These are phyloP conservation scores for Epicampocera succincta DNA, from an alignment of 2,888 invertebrate genomes.

Conservation along the genomic window DNA sequence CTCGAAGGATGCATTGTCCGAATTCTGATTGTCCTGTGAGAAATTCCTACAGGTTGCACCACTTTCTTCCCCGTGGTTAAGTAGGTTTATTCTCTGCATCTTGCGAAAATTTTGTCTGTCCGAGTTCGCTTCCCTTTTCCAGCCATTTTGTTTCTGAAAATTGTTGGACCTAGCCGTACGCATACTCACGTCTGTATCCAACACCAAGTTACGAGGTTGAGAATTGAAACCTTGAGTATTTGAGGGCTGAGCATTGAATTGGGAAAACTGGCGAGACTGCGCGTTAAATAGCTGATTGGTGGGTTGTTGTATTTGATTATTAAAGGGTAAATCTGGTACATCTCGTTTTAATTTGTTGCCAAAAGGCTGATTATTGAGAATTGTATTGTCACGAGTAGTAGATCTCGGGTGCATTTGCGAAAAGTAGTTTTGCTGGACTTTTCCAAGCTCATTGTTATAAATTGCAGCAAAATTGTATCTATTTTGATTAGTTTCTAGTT, in stretches of 20 bases:
- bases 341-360: neutral
- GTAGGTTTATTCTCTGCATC: neutral
- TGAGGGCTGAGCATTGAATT: too few relatives aligned
- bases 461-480: neutral
- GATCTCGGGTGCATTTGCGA: neutral
- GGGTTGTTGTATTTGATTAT: too few relatives aligned
- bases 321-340: too few relatives aligned
- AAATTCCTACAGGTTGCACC: neutral
- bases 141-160: too few relatives aligned
- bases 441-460: neutral
- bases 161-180: neutral
- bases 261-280: too few relatives aligned
- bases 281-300: too few relatives aligned
- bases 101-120: neutral
- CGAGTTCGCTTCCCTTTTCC: neutral
- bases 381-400: too few relatives aligned
- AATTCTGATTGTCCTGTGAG: neutral
- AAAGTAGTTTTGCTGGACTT: neutral
- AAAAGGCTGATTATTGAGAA: neutral
- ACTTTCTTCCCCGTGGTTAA: neutral
- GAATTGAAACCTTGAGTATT: too few relatives aligned
- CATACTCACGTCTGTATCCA: conserved; percentile 17
- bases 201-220: neutral
- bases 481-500: conserved; percentile 2
- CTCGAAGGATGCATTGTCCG: neutral